Conservation (phyloP, 2,797 vertebrate species). For the Tenualosa ilisha region DNA sequence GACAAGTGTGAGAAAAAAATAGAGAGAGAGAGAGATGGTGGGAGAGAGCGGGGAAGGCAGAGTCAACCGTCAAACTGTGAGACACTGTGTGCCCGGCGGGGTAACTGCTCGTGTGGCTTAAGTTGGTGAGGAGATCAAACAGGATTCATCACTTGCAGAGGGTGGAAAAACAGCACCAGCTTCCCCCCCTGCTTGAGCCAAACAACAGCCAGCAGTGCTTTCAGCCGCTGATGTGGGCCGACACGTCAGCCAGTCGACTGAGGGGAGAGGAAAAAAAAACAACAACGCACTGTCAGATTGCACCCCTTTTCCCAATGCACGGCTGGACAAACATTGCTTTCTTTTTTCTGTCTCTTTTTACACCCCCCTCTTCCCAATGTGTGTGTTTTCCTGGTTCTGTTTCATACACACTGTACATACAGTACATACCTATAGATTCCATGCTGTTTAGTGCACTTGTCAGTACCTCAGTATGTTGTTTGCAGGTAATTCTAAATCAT, state of each 20-base stretch:
- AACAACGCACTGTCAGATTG: slow-evolving; percentile 10
- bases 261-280: slow-evolving; percentile 7
- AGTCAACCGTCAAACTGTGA: slow-evolving; percentile 33
- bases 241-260: slow-evolving; percentile 39
- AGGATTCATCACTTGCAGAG: slow-evolving; percentile 48
- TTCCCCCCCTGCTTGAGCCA: slow-evolving; percentile 44
- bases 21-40: background rate
- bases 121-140: slow-evolving; percentile 41
- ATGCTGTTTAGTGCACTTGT: background rate
- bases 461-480: background rate
- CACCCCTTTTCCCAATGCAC: background rate
- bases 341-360: background rate
- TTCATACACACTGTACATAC: background rate
- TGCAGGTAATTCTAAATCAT: background rate
- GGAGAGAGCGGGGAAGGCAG: background rate
- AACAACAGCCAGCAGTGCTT: slow-evolving; percentile 50
- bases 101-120: slow-evolving; percentile 38
- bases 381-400: background rate
- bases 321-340: background rate
- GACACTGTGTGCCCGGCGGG: slow-evolving; percentile 38
- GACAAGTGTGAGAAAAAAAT: background rate
- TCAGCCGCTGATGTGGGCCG: slow-evolving; percentile 51
- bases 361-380: background rate
- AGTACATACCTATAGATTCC: background rate
- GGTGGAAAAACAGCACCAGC: slow-evolving; percentile 48